Evolutionary conservation across 2,113 vertebrate species (phyloP).

Genomic region (Epinephelus fuscoguttatus): DNA sequence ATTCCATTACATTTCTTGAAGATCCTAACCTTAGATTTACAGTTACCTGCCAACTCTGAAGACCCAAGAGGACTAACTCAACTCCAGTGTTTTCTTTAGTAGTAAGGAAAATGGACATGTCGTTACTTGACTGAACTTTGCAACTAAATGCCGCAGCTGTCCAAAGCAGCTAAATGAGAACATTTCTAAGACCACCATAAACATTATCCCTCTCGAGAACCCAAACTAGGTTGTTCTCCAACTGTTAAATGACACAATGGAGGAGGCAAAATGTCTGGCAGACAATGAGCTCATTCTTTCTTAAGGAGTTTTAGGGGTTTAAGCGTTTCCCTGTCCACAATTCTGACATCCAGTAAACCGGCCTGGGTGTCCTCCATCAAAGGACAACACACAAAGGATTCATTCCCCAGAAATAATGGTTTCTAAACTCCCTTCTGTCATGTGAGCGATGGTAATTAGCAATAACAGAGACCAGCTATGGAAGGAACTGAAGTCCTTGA

Average conservation of each 20-base stretch:
- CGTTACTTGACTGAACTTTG: conserved; percentile 48
- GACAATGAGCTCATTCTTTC: conserved; percentile 38
- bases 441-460: conserved; percentile 77
- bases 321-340: conserved; percentile 12
- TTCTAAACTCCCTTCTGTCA: conserved; percentile 71
- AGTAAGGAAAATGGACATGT: conserved; percentile 17
- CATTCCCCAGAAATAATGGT: conserved; percentile 71
- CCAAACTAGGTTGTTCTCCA: conserved; percentile 21
- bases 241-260: conserved; percentile 46
- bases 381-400: conserved; percentile 70
- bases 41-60: conserved; percentile 51
- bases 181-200: conserved; percentile 25
- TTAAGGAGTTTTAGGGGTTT: conserved; percentile 34
- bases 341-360: conserved; percentile 54
- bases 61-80: conserved; percentile 38
- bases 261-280: conserved; percentile 35
- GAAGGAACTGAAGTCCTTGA: conserved; percentile 80
- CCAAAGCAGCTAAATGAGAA: conserved; percentile 37
- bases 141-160: conserved; percentile 34
- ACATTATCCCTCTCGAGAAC: conserved; percentile 25
- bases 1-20: conserved; percentile 74
- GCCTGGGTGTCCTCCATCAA: conserved; percentile 69
- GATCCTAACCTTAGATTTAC: conserved; percentile 70
- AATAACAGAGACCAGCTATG: conserved; percentile 64
- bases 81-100: conserved; percentile 27